Evolutionary conservation across 2,797 vertebrate species (phyloP), one percentile per base, ranked within the genome.

Genomic region (Sciaenops ocellatus): DNA sequence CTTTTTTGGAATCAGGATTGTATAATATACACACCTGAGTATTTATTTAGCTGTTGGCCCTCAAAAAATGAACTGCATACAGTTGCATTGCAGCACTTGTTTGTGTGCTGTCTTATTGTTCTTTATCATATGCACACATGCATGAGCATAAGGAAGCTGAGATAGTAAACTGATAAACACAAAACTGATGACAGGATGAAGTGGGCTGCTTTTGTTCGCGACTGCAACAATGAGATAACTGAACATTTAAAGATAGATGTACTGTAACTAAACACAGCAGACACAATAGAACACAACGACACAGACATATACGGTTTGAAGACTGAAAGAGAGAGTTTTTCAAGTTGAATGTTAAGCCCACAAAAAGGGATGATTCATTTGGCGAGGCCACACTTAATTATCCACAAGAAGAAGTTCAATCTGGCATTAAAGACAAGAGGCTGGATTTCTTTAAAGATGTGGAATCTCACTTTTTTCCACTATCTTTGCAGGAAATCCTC

Each of bases 321-420:
- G 65, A 47, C 55, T 55, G 47, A 86, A 76, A 73, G 47, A 26
- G 79, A 72, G 70, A 69, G 66, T 82, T 81, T 79, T 47, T 11
- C 34, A 18, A 69, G 56, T 42, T n/a, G 44, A 77, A 76, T 44
- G 38, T 71, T 47, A 47, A 73, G 1, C 18, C 68, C 28, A 42
- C 71, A 78, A 76, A 82, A 83, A 79, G 50, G 52, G 54, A 79
- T 80, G 89, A 85, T 54, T 81, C 62, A 75, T 34, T 69, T 44
- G 68, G 57, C 8, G 7, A 30, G 48, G 79, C 47, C 18, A 16
- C 26, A 38, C 41, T 73, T 70, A 41, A 73, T 85, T 66, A 76
- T 76, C 70, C 56, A 57, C 59, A 56, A 60, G 22, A 65, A 69
- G 42, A 55, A 70, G 41, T 42, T 73, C 2, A 55, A 65, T 52